Percentiles rank a stretch among this genome's conserved stretches.
These are phyloP conservation scores for Athene noctua DNA, from an alignment of 2,113 vertebrate species.

Conservation along the genomic window DNA sequence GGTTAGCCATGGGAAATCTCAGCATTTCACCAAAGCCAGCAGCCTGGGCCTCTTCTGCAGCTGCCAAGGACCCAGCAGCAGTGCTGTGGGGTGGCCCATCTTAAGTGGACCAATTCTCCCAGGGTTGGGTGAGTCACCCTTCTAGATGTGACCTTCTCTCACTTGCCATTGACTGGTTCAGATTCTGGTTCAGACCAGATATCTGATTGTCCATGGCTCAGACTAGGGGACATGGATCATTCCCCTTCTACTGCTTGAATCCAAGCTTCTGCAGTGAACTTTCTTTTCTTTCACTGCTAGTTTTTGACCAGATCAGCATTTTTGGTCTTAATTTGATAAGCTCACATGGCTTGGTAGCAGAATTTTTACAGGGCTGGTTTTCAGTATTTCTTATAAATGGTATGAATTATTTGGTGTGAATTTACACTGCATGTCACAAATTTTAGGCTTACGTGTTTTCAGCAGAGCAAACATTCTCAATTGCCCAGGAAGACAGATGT, in stretches of 20 bases:
- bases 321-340: neutral
- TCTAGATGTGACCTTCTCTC: neutral
- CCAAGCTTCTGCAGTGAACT: neutral
- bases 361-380: neutral
- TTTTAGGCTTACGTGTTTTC: neutral
- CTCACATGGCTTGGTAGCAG: neutral
- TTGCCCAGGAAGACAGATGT: neutral
- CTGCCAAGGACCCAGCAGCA: neutral
- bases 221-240: neutral
- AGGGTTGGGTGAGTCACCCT: neutral
- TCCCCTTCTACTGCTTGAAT: neutral
- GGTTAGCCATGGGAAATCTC: neutral
- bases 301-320: neutral
- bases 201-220: accelerated
- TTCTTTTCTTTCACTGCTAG: neutral
- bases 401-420: neutral
- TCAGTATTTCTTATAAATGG: neutral
- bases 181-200: neutral
- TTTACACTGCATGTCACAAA: neutral
- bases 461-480: neutral
- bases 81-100: neutral
- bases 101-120: neutral
- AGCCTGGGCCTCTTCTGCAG: neutral
- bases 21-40: neutral
- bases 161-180: neutral